Base-by-base conservation (phyloP, 37 sponge, comb jelly and placozoan genomes). In the Theonella swinhoei region DNA sequence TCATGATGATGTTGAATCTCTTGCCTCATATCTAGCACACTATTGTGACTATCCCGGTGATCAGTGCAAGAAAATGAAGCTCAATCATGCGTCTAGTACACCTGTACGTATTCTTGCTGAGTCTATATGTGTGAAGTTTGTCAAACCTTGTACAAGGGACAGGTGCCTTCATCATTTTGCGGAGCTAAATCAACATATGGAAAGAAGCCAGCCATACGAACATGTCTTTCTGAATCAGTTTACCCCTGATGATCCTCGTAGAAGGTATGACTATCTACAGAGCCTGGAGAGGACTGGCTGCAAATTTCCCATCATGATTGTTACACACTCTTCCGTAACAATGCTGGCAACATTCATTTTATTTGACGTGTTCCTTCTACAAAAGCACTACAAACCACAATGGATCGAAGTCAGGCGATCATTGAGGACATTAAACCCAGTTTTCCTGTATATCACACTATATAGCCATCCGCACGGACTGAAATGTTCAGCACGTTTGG, bases 311-410 rank as follows among this genome's bases (percentile, higher is more conserved):
- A 17, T 54, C 11, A 28, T 72, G 1, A 24, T 84, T 0, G 25
- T 76, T 26, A 84, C 85, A 32, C 75, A 79, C 54, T 80, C 81
- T 9, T 32, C 70, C 76, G 91, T 39, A 64, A 40, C 31, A 83
- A 61, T 36, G 42, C 77, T 26, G 91, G 91, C 9, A 85, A 90
- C 36, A 28, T 67, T 7, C 47, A 83, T 30, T 85, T 80, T 68
- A 32, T 85, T 60, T 90, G 81, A 86, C 31, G 34, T 26, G 42
- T 65, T 33, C 32, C 80, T 67, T 64, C 20, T 39, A 26, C 85
- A 39, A n/a, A 25, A 40, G 35, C 28, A 31, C 19, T 54, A 4
- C 78, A 85, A 0, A 60, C 14, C n/a, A 63, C 42, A 40, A 63
- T 85, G 20, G 34, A 1, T 32, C 29, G 62, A 33, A 81, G 72